These are phyloP conservation scores for Ascaphus truei DNA, from an alignment of 2,113 vertebrate genomes.

Conservation along the genomic window DNA sequence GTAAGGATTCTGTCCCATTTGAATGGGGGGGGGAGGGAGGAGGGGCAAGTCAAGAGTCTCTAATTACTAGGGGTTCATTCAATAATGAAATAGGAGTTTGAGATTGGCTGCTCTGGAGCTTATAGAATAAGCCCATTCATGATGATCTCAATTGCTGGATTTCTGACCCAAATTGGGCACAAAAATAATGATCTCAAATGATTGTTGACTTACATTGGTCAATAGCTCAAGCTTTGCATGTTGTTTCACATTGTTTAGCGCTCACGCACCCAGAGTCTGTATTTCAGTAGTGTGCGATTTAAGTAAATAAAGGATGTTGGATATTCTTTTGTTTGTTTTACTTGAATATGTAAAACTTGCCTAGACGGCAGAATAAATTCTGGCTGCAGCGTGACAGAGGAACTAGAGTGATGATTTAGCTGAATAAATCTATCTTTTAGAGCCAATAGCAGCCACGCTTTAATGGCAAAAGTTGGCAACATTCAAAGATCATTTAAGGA, in stretches of 20 bases:
- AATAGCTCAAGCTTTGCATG: no score
- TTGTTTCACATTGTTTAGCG: not conserved
- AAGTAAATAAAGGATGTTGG: conserved; percentile 8
- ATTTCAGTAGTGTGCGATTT: not conserved
- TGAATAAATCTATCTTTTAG: not conserved
- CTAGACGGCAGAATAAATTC: not conserved
- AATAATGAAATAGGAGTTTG: no score
- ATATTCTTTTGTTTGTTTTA: conserved; percentile 4
- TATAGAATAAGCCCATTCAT: no score
- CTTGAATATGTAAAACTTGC: not conserved
- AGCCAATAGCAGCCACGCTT: conserved; percentile 20
- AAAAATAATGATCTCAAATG: no score
- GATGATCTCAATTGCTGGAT: no score
- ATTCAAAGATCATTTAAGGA: not conserved
- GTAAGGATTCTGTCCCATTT: no score
- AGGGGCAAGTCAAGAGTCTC: no score
- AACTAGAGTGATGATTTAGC: not conserved
- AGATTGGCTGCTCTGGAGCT: no score
- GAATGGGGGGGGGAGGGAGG: no score
- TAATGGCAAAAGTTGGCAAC: conserved; percentile 6
- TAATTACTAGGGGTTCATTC: no score
- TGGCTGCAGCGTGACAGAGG: not conserved
- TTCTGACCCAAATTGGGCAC: no score
- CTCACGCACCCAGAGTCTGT: not conserved
- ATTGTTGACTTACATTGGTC: no score